These are phyloP conservation scores for Rhorus exstirpatorius DNA, from an alignment of 2,888 invertebrate genomes.

Conservation along the genomic window DNA sequence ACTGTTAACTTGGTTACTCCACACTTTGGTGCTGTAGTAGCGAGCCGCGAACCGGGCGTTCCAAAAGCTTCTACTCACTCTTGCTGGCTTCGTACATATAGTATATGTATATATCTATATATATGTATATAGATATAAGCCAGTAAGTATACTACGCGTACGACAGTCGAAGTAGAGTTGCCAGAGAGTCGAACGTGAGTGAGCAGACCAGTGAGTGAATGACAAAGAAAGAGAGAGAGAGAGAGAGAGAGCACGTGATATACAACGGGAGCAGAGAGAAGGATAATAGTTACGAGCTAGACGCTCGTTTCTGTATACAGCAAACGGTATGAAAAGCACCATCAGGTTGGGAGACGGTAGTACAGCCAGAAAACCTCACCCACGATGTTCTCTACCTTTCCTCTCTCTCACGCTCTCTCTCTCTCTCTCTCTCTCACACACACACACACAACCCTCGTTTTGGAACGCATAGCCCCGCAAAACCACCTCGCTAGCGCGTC, in stretches of 20 bases:
- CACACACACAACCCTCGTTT: conserved; percentile 30
- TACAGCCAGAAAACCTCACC: conserved; percentile 61
- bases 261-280: conserved; percentile 15
- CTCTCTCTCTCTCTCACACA: conserved; percentile 20
- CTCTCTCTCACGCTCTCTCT: conserved; percentile 19
- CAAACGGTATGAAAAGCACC: conserved; percentile 45
- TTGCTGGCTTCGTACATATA: conserved; percentile 28
- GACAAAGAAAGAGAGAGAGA: conserved; percentile 23
- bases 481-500: conserved; percentile 32
- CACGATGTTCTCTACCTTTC: conserved; percentile 16
- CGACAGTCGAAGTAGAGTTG: conserved; percentile 39
- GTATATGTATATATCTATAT: background rate
- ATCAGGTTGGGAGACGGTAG: conserved; percentile 47
- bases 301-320: conserved; percentile 63
- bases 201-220: conserved; percentile 8
- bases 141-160: background rate
- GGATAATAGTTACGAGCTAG: conserved; percentile 64
- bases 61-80: conserved; percentile 67
- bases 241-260: conserved; percentile 37
- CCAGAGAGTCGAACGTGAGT: conserved; percentile 43
- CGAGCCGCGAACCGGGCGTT: conserved; percentile 42
- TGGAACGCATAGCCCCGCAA: conserved; percentile 21
- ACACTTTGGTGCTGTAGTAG: conserved; percentile 57
- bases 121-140: background rate
- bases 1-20: conserved; percentile 82